A percentile compares a stretch with the other conserved stretches of the same genome.
These are phyloP conservation scores for Nannoperca obscura DNA, from an alignment of 2,797 vertebrate species.

Conservation along the genomic window DNA sequence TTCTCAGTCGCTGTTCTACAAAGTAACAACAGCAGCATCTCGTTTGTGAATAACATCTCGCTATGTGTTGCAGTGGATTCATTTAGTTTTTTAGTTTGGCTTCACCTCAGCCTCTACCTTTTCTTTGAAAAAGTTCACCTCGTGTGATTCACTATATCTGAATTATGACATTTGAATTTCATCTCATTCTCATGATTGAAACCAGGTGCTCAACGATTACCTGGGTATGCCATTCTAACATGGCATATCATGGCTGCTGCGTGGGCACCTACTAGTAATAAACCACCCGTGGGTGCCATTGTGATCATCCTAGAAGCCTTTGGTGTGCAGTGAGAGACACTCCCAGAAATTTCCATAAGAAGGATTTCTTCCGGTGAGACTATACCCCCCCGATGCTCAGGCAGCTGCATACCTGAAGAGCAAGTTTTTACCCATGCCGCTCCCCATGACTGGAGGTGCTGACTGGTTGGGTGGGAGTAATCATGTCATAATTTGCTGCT, in stretches of 20 bases:
- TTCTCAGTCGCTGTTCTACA: neutral
- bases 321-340: conserved; percentile 47
- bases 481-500: conserved; percentile 61
- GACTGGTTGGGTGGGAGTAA: conserved; percentile 65
- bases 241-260: conserved; percentile 3
- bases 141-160: conserved; percentile 62
- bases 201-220: conserved; percentile 37
- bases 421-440: conserved; percentile 65
- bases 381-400: conserved; percentile 33
- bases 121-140: conserved; percentile 31
- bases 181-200: conserved; percentile 53
- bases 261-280: conserved; percentile 43
- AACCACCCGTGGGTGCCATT: conserved; percentile 33
- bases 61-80: neutral
- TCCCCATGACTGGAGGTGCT: conserved; percentile 72
- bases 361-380: conserved; percentile 36
- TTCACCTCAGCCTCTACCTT: conserved; percentile 39
- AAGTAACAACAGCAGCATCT: neutral
- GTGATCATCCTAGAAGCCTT: conserved; percentile 65
- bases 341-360: conserved; percentile 53
- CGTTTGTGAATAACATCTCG: neutral
- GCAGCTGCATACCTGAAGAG: conserved; percentile 71
- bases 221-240: conserved; percentile 31
- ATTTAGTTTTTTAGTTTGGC: conserved; percentile 7
- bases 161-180: conserved; percentile 63